Evolutionary conservation across 2,888 invertebrate species (phyloP), one percentile per base, ranked within the genome.

Genomic region (Nysson spinosus): DNA sequence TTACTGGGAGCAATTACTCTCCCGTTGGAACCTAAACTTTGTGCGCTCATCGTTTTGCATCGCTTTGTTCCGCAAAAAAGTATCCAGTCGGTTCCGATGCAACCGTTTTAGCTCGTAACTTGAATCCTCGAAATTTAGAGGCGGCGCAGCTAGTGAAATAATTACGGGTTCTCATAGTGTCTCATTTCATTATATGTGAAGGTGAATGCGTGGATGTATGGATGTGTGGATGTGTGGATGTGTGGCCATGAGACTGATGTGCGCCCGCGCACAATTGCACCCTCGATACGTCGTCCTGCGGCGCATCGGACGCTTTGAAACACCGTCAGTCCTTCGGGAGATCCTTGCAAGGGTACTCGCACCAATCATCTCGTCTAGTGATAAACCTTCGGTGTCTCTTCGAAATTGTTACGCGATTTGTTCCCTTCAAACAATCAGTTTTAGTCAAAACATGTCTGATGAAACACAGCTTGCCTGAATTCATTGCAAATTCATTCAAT

Each of bases 321-420:
- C 70, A 60, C 71, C 72, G 77, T 80, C 83, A 83, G 84, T 84
- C 76, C 79, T 79, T 69, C 68, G 80, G 83, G 81, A 80, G 77
- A 82, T 78, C 76, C 81, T 83, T 77, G 58, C 72, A 73, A 76
- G 80, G 80, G 76, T 82, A 77, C 71, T 67, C 69, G 80, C 65
- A 52, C 63, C 61, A 70, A 62, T 47, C 70, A 46, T 22, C 6
- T 30, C 17, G n/a, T 11, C 54, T 30, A 20, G 20, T 42, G 62
- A 60, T 44, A n/a, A n/a, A n/a, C 50, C 39, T 60, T 32, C 47
- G 46, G 42, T 40, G 5, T 11, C 14, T n/a, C 4, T 12, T 26
- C 0, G 0, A 7, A 3, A 19, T 44, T 67, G 56, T 37, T 63
- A 28, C 56, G 58, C 65, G 55, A 32, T 28, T 46, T 52, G 17